These are phyloP conservation scores for Fragum whitleyi DNA, from an alignment of 2,888 invertebrate genomes.

Conservation along the genomic window DNA sequence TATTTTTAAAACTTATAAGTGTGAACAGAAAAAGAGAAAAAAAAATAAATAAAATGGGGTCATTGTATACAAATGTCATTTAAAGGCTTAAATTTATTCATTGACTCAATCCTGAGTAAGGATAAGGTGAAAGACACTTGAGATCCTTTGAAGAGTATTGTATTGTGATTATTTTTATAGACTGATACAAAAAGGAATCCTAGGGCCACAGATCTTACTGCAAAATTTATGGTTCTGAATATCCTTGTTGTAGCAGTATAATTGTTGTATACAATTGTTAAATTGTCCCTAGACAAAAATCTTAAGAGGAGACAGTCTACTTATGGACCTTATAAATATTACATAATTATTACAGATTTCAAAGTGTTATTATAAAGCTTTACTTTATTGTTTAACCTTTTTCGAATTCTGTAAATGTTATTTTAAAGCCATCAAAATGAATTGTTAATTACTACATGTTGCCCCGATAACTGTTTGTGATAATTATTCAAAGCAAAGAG, in stretches of 20 bases:
- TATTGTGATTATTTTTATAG: neutral
- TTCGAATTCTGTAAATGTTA: too few species aligned
- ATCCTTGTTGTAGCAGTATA: neutral
- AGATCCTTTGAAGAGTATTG: neutral
- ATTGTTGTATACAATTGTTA: neutral
- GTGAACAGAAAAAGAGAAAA: too few species aligned
- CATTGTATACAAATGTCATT: too few species aligned
- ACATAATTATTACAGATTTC: neutral
- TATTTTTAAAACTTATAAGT: too few species aligned
- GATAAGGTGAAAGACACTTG: neutral
- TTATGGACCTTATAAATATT: conserved; percentile 69
- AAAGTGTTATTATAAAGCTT: too few species aligned
- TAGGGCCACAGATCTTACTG: neutral
- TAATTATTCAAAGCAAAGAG: too few species aligned
- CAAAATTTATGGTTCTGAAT: neutral
- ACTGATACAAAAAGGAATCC: neutral
- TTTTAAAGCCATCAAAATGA: too few species aligned
- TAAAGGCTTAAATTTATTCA: neutral
- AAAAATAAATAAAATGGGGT: too few species aligned
- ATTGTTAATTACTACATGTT: too few species aligned
- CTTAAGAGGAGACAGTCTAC: conserved; percentile 70
- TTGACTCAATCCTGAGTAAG: too few species aligned
- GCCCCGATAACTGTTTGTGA: too few species aligned
- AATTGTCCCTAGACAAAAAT: conserved; percentile 76
- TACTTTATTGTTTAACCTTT: too few species aligned